Conservation (phyloP, 2,888 invertebrate genomes). For the Dioctria linearis region DNA sequence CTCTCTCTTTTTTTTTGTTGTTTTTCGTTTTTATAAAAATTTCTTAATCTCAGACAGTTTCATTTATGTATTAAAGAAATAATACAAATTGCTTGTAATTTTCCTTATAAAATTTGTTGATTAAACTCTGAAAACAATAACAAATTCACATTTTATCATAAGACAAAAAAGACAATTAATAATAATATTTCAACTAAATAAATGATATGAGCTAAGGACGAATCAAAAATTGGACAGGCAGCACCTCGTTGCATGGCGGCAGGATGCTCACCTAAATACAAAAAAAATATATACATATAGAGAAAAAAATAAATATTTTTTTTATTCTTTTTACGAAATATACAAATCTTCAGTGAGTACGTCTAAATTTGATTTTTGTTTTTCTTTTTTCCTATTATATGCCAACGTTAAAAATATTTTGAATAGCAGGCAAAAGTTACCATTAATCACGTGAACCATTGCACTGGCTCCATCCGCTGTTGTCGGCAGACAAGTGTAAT, state of each 20-base stretch:
- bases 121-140: neutral
- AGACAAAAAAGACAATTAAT: neutral
- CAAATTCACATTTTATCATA: neutral
- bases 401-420: too few relatives aligned
- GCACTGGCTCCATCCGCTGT: too few relatives aligned
- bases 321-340: too few relatives aligned
- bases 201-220: neutral
- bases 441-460: too few relatives aligned
- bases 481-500: too few relatives aligned
- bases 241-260: constrained; percentile 92
- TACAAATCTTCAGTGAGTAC: too few relatives aligned
- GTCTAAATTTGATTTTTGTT: too few relatives aligned
- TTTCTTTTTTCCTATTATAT: too few relatives aligned
- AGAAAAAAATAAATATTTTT: too few relatives aligned
- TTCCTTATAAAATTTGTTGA: neutral
- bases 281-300: too few relatives aligned
- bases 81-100: neutral
- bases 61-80: neutral
- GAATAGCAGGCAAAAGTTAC: too few relatives aligned
- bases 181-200: neutral
- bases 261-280: constrained; percentile 83
- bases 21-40: neutral
- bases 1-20: neutral
- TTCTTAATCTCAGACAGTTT: neutral
- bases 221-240: constrained; percentile 67